A percentile compares a stretch with the other conserved stretches of the same genome.
Evolutionary conservation across 2,113 vertebrate species (phyloP).

Genomic region (Polypterus bichir): DNA sequence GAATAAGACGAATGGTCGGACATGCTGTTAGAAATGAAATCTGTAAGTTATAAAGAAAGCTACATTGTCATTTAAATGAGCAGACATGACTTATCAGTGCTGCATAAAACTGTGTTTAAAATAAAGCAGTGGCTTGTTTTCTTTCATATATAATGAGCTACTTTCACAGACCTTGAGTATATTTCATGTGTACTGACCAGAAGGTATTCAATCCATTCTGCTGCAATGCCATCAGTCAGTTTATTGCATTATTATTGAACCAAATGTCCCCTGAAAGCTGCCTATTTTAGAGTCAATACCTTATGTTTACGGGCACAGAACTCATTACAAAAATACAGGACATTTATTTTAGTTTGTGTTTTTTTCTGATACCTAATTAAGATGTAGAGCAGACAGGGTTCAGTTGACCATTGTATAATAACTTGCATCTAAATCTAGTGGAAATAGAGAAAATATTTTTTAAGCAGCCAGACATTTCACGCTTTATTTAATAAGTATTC

Average conservation of each 20-base stretch:
- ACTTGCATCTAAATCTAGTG: slow-evolving; percentile 14
- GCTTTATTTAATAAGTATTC: too few relatives aligned
- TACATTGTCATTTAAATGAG: too few relatives aligned
- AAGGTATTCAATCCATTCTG: slow-evolving; percentile 23
- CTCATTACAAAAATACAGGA: slow-evolving; percentile 16
- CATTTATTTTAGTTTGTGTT: slow-evolving; percentile 25
- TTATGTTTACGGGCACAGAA: slow-evolving; percentile 26
- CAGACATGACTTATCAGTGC: background rate
- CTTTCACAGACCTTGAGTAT: slow-evolving; percentile 23
- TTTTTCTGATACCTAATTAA: slow-evolving; percentile 33
- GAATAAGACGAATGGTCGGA: too few relatives aligned
- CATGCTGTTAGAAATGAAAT: too few relatives aligned
- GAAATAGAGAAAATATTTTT: too few relatives aligned
- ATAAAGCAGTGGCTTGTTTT: background rate
- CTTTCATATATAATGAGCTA: slow-evolving; percentile 5
- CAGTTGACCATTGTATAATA: slow-evolving; percentile 22
- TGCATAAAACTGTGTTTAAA: background rate
- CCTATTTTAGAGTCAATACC: slow-evolving; percentile 33
- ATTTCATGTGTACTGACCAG: slow-evolving; percentile 21
- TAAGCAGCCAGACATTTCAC: too few relatives aligned
- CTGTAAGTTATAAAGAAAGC: too few relatives aligned
- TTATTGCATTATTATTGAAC: slow-evolving; percentile 33
- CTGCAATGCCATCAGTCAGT: slow-evolving; percentile 23
- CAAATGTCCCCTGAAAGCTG: slow-evolving; percentile 30
- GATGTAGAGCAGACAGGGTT: slow-evolving; percentile 20